Percentiles rank a stretch among this genome's conserved stretches.
phyloP scores from a whole-genome alignment of 53 echinoderm and acorn worm genomes.

The Paracentrotus lividus region DNA sequence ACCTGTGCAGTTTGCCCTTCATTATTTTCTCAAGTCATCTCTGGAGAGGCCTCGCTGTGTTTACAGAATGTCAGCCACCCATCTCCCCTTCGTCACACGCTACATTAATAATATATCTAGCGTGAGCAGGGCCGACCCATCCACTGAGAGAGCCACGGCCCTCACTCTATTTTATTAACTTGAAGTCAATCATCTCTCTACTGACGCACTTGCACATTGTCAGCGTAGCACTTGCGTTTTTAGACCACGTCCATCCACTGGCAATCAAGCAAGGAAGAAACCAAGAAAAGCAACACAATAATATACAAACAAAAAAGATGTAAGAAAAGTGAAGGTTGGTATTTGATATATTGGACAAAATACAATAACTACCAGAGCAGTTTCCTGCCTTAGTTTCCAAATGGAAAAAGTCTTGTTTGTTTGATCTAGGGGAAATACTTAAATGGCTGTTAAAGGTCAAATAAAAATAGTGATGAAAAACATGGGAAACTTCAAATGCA shows the following conservation, averaged over 20 bases:
- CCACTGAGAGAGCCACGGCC: background rate
- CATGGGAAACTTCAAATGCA: no score
- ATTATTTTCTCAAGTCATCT: conserved; percentile 43
- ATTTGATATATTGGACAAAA: background rate
- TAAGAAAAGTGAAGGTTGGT: background rate
- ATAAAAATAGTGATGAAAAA: no score
- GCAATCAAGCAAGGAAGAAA: background rate
- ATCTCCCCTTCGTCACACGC: conserved; percentile 24
- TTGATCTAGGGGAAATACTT: background rate
- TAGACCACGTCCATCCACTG: background rate
- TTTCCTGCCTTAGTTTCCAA: background rate
- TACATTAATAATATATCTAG: conserved; percentile 55
- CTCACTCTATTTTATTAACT: conserved; percentile 55
- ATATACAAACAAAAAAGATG: background rate
- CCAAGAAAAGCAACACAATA: no score
- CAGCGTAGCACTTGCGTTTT: background rate
- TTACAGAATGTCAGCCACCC: conserved; percentile 49
- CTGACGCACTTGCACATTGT: background rate
- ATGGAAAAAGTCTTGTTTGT: background rate
- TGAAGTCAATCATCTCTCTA: conserved; percentile 28
- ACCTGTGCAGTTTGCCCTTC: conserved; percentile 33
- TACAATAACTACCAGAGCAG: background rate
- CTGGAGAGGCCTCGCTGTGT: background rate
- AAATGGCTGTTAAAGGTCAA: no score
- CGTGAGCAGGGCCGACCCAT: background rate